Evolutionary conservation across 2,797 vertebrate genomes (phyloP), one percentile per base, ranked within the genome.

Genomic region (Vireo griseus): DNA sequence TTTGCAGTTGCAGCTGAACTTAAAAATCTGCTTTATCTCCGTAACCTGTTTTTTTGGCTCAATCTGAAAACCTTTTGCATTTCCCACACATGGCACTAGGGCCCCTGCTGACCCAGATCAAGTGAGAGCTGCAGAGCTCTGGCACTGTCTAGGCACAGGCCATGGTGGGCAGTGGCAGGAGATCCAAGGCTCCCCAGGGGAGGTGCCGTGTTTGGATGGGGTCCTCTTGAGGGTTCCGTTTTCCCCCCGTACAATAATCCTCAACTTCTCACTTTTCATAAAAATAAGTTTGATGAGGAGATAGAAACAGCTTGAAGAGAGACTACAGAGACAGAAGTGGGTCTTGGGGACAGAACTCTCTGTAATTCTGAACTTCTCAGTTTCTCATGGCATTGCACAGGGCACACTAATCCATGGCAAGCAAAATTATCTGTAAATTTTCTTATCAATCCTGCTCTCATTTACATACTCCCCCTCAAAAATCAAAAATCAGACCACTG

Each of bases 171-270:
- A 67, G 31, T 5, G 33, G 6, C n/a, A 39, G 59, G 65, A 35
- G 12, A 31, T 33, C 28, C 3, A 2, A 50, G n/a, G 45, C 18
- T 47, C 20, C 29, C 26, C 28, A 29, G 51, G 68, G 42, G 14
- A 69, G 3, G 8, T 62, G 18, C 5, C 0, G 0, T 24, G 29
- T 47, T 80, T 63, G 35, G 33, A 40, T 72, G 35, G 14, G 5
- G 1, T 18, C 29, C 10, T 81, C 52, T 67, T 62, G 39, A 48
- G 9, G n/a, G 17, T 63, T 75, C 11, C 6, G 0, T 35, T 61
- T 84, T 7, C 11, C 21, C 13, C 7, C 4, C 42, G 5, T 22
- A 3, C 31, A 45, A 28, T 28, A 62, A 26, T 39, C 26, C 45
- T 72, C 15, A 13, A 4, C 7, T 48, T 50, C 6, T 65, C 33